phyloP scores from a whole-genome alignment of 2,888 invertebrate genomes.

The Eupithecia inturbata region DNA sequence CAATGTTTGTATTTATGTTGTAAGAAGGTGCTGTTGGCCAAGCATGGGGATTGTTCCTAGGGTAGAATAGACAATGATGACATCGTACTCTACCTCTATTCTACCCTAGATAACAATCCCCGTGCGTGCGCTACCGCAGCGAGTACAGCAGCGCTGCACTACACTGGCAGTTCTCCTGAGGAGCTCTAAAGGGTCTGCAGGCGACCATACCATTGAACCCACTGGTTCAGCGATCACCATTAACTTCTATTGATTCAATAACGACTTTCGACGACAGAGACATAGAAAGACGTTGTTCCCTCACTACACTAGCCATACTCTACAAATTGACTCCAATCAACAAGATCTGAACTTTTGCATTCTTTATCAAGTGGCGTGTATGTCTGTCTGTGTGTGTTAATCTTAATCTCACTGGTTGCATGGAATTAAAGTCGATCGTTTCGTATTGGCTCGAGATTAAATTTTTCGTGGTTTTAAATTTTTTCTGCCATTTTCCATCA shows the following conservation, averaged over 20 bases:
- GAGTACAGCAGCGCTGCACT: too few relatives aligned
- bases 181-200: background rate
- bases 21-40: too few relatives aligned
- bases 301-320: background rate
- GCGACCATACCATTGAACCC: background rate
- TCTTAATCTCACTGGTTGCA: background rate
- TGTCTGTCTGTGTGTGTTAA: conserved; percentile 87
- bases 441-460: too few relatives aligned
- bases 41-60: too few relatives aligned
- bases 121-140: too few relatives aligned
- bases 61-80: too few relatives aligned
- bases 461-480: too few relatives aligned
- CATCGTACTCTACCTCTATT: too few relatives aligned
- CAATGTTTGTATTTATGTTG: too few relatives aligned
- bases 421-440: background rate
- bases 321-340: conserved; percentile 16
- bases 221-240: background rate
- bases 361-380: conserved; percentile 84
- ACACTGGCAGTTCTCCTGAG: background rate
- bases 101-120: too few relatives aligned
- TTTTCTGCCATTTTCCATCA: too few relatives aligned
- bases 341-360: conserved; percentile 11
- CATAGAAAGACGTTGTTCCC: background rate
- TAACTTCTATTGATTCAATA: conserved; percentile 11
- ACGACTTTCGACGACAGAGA: conserved; percentile 11